Evolutionary conservation across 1,140 invertebrate genomes (phyloP).

Genomic region (Apis laboriosa): DNA sequence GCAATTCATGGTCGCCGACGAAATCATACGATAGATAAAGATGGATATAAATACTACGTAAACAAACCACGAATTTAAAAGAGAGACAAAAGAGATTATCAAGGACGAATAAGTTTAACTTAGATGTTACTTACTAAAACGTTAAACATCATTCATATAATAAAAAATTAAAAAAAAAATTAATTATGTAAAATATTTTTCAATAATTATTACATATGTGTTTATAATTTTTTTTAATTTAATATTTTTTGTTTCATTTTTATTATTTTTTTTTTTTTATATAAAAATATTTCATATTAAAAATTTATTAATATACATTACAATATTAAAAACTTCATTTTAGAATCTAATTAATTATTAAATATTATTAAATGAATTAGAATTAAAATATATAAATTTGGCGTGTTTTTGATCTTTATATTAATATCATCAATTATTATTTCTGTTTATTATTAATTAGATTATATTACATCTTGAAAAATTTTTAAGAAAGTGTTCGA

Average conservation of each 20-base stretch:
- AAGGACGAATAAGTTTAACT: constrained; percentile 11
- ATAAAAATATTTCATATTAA: no score
- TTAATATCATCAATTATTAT: not conserved
- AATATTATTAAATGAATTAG: no score
- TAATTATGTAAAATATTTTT: not conserved
- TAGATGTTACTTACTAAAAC: not conserved
- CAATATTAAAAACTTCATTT: no score
- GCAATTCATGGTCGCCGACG: constrained; percentile 46
- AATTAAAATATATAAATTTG: no score
- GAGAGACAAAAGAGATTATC: constrained; percentile 18
- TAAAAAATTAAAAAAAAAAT: not conserved
- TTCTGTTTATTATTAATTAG: no score
- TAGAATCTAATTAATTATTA: no score
- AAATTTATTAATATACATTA: no score
- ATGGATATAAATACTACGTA: not conserved
- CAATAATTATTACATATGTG: not conserved
- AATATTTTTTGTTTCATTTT: not conserved
- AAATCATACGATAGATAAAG: constrained; percentile 20
- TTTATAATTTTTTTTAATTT: not conserved
- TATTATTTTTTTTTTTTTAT: not conserved
- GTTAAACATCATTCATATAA: not conserved
- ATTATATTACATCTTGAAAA: not conserved
- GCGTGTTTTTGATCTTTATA: no score
- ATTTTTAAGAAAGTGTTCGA: not conserved
- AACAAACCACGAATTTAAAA: not conserved